Evolutionary conservation across 2,797 vertebrate species (phyloP).

Genomic region (Poeciliopsis turneri): DNA sequence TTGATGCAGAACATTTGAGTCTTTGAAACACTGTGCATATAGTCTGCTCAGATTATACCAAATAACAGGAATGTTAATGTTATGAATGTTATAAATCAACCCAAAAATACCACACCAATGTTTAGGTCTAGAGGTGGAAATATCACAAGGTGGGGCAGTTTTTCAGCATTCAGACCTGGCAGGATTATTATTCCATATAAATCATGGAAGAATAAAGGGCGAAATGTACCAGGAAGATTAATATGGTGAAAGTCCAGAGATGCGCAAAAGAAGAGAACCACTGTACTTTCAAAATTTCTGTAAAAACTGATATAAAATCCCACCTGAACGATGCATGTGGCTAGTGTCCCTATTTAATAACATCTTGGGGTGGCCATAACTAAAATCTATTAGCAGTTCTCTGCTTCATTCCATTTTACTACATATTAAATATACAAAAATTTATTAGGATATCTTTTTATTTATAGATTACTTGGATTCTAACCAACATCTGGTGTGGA

Average conservation of each 20-base stretch:
- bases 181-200: background rate
- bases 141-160: background rate
- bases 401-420: background rate
- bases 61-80: background rate
- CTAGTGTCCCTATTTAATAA: background rate
- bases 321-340: background rate
- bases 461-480: background rate
- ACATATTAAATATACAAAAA: background rate
- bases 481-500: background rate
- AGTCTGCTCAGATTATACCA: background rate
- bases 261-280: background rate
- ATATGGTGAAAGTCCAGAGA: background rate
- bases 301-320: background rate
- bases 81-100: no score
- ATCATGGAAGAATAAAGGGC: background rate
- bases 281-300: background rate
- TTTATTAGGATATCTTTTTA: background rate
- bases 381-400: background rate
- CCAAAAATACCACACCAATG: background rate
- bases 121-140: background rate
- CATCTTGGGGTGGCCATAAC: background rate
- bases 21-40: background rate
- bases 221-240: background rate
- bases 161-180: background rate
- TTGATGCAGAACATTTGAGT: background rate